Conservation (phyloP, 2,888 invertebrate genomes). For the Prostheceraeus crozeri region DNA sequence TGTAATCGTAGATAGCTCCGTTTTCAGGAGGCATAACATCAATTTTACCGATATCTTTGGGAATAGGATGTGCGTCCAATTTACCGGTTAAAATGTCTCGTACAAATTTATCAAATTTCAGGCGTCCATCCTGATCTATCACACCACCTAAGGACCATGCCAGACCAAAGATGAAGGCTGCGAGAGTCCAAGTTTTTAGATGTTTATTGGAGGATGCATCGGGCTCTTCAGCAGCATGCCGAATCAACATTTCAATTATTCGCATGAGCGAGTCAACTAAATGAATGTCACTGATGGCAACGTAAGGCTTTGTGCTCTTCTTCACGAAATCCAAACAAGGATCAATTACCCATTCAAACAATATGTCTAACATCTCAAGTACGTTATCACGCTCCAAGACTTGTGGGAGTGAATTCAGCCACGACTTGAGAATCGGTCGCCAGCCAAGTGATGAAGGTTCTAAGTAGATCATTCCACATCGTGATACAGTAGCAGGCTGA, state of each 20-base stretch:
- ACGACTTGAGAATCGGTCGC: constrained; percentile 71
- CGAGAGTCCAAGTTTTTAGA: constrained; percentile 61
- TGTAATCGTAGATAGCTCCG: constrained; percentile 71
- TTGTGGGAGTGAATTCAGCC: constrained; percentile 65
- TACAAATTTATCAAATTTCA: constrained; percentile 70
- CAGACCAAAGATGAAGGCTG: constrained; percentile 67
- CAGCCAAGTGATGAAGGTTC: constrained; percentile 76
- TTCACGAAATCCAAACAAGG: constrained; percentile 68
- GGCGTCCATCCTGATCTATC: constrained; percentile 67
- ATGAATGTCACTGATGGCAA: constrained; percentile 62
- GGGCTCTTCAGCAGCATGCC: constrained; percentile 48
- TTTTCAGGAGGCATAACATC: constrained; percentile 69
- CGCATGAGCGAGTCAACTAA: constrained; percentile 64
- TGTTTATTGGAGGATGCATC: constrained; percentile 63
- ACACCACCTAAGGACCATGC: constrained; percentile 80
- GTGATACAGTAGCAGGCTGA: constrained; percentile 74
- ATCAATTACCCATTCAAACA: constrained; percentile 68
- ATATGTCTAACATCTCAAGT: constrained; percentile 60
- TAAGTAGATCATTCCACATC: constrained; percentile 90
- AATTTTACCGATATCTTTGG: constrained; percentile 64
- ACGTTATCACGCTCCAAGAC: constrained; percentile 61
- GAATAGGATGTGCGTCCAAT: constrained; percentile 60
- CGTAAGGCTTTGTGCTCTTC: constrained; percentile 59
- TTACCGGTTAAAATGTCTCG: constrained; percentile 58
- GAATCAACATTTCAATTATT: constrained; percentile 70